phyloP scores from a whole-genome alignment of 2,113 vertebrate species.

The Sapajus apella region DNA sequence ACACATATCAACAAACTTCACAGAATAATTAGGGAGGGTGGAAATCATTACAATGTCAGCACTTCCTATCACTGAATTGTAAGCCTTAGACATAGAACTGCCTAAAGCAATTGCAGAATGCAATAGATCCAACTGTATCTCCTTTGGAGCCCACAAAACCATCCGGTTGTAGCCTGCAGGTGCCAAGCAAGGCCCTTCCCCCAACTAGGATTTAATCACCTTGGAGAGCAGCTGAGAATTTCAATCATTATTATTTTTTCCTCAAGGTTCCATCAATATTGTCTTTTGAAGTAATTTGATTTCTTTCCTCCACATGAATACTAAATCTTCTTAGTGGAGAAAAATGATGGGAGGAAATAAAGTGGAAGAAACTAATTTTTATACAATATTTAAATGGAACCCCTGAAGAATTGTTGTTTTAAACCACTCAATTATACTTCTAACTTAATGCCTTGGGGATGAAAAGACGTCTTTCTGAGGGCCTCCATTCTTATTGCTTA shows the following conservation, averaged over 20 bases:
- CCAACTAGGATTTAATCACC: constrained; percentile 74
- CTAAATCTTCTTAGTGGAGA: constrained; percentile 50
- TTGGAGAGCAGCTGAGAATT: constrained; percentile 68
- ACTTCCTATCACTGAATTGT: constrained; percentile 60
- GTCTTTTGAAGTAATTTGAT: constrained; percentile 74
- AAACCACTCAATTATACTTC: constrained; percentile 4
- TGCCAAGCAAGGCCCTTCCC: constrained; percentile 46
- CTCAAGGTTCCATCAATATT: constrained; percentile 59
- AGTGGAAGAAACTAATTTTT: constrained; percentile 64
- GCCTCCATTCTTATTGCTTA: background rate
- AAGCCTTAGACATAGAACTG: background rate
- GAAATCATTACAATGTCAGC: constrained; percentile 64
- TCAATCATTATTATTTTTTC: constrained; percentile 51
- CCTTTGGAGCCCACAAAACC: background rate
- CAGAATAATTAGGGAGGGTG: constrained; percentile 54
- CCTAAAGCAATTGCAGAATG: constrained; percentile 51
- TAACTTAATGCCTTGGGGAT: background rate
- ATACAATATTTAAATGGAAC: constrained; percentile 51
- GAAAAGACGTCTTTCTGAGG: background rate
- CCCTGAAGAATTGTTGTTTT: constrained; percentile 23
- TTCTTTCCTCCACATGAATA: constrained; percentile 39
- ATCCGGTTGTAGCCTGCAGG: background rate
- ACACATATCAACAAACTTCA: constrained; percentile 20
- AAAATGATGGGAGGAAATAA: background rate
- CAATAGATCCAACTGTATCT: background rate